Evolutionary conservation across 2,113 vertebrate species (phyloP), one percentile per base, ranked within the genome.

Genomic region (Trinectes maculatus): DNA sequence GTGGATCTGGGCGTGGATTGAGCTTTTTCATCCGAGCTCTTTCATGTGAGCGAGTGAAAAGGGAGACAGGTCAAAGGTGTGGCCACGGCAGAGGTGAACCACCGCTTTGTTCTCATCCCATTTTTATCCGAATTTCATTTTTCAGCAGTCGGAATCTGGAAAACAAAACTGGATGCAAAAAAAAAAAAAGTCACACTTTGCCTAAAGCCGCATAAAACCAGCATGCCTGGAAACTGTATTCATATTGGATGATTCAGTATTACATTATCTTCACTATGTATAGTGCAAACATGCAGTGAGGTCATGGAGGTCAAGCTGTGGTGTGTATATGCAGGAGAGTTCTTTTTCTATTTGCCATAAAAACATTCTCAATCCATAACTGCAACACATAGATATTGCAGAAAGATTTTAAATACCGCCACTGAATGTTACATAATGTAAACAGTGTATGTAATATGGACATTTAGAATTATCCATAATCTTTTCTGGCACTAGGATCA

Each of bases 11-110:
- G 42, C 2, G 12, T 40, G 24, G 54, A 65, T 48, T 57, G 39
- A 22, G 71, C 61, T 71, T 79, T 74, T 82, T 77, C 58, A 79
- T 73, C 62, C 75, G 58, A 52, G 51, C 43, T 77, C 48, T 31
- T 79, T 84, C 79, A 21, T 2, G 33, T 47, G 47, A 76, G 44
- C 48, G 55, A 71, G 33, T 62, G n/a, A 43, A 54, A 55, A 37
- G 34, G 29, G 47, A 29, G 16, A 71, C 64, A 65, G 60, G 63
- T 83, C 56, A 61, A 68, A 71, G 58, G 69, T 51, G 71, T 47
- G 59, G 16, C 42, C 43, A 36, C 5, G 4, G 19, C 66, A 75
- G 34, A 57, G 0, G 62, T 46, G 58, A 51, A 43, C 40, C 22
- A n/a, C 54, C 3, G 5, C 24, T 67, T 55, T 63, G 31, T 70